Evolutionary conservation across 2,888 invertebrate species (phyloP).

Genomic region (Catocala sponsa): DNA sequence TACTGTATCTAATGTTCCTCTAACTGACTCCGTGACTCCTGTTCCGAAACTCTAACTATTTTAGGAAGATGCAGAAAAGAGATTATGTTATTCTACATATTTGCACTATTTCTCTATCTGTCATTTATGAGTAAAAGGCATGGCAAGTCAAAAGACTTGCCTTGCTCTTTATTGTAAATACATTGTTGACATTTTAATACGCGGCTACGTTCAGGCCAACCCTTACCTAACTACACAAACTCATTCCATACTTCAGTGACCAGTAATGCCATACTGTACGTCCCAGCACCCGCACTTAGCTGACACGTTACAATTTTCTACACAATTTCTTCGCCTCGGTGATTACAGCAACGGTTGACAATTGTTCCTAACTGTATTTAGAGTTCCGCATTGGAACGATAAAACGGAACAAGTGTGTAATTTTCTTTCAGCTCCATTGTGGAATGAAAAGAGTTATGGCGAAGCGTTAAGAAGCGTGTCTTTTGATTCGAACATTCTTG

Average conservation of each 20-base stretch:
- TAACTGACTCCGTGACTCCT: too few species aligned
- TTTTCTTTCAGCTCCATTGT: constrained; percentile 20
- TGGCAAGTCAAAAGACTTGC: too few species aligned
- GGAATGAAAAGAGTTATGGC: constrained; percentile 23
- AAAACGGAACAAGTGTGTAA: constrained; percentile 28
- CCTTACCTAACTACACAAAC: not conserved
- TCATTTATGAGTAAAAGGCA: too few species aligned
- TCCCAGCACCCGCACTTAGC: constrained; percentile 9
- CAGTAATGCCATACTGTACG: constrained; percentile 59
- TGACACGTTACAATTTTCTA: constrained; percentile 77
- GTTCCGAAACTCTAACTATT: too few species aligned
- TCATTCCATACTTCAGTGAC: constrained; percentile 51
- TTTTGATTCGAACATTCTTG: constrained; percentile 5
- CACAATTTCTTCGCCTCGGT: constrained; percentile 74
- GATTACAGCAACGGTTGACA: constrained; percentile 51
- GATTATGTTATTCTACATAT: too few species aligned
- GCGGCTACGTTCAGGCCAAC: too few species aligned
- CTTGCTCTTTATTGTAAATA: too few species aligned
- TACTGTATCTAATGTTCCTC: too few species aligned
- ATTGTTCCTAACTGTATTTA: constrained; percentile 50
- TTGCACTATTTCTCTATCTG: too few species aligned
- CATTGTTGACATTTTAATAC: too few species aligned
- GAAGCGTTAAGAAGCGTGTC: constrained; percentile 8
- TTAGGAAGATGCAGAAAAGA: too few species aligned
- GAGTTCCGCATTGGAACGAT: constrained; percentile 46